Percentiles rank a stretch among this genome's conserved stretches.
phyloP scores from a whole-genome alignment of 1,140 invertebrate genomes.

The Brachionus paranguensis region DNA sequence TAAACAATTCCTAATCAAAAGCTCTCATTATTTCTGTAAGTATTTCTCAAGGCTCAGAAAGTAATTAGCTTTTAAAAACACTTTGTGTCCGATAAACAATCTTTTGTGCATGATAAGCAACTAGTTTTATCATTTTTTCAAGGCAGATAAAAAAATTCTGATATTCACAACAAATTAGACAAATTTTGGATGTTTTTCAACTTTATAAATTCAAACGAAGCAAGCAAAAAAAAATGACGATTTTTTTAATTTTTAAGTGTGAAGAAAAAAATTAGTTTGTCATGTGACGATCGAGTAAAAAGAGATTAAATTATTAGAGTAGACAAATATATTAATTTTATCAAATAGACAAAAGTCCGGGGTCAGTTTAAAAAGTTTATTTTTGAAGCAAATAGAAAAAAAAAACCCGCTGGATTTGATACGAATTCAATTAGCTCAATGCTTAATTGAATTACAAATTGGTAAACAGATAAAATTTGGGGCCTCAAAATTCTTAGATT shows the following conservation, averaged over 20 bases:
- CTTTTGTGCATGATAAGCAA: not conserved
- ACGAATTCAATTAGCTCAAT: not conserved
- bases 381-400: not conserved
- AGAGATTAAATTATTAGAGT: not conserved
- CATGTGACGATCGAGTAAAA: not conserved
- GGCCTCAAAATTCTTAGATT: not conserved
- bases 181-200: too few relatives aligned
- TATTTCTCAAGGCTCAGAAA: not conserved
- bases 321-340: not conserved
- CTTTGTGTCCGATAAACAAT: not conserved
- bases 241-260: too few relatives aligned
- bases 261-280: not conserved
- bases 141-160: too few relatives aligned
- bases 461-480: not conserved
- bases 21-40: not conserved
- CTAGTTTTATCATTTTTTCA: not conserved
- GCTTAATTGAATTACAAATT: not conserved
- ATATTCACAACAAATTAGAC: too few relatives aligned
- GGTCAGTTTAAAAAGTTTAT: not conserved
- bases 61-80: not conserved
- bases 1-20: not conserved
- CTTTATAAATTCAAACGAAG: too few relatives aligned
- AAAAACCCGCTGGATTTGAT: not conserved
- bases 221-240: too few relatives aligned
- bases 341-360: not conserved